Evolutionary conservation across 2,797 vertebrate species (phyloP).

Genomic region (Acipenser oxyrinchus): DNA sequence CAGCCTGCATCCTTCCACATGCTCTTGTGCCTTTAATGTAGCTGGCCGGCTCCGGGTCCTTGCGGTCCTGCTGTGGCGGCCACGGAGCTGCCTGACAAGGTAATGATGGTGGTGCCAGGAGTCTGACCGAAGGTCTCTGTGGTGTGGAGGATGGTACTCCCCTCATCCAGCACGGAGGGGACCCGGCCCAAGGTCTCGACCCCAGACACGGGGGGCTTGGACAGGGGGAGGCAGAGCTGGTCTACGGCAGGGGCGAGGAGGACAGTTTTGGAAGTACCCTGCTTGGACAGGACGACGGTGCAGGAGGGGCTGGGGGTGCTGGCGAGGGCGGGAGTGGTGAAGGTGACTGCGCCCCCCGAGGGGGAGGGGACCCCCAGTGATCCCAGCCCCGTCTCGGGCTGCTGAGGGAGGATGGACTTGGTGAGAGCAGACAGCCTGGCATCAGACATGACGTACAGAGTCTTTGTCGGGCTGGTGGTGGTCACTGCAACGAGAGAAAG

Average conservation of each 20-base stretch:
- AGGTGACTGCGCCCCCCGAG: constrained; percentile 15
- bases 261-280: constrained; percentile 28
- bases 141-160: constrained; percentile 31
- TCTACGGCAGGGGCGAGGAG: constrained; percentile 23
- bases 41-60: neutral
- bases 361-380: constrained; percentile 22
- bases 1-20: too few relatives aligned
- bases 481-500: constrained; percentile 35
- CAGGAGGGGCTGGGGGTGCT: constrained; percentile 21
- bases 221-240: neutral
- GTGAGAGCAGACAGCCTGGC: constrained; percentile 36
- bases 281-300: constrained; percentile 26
- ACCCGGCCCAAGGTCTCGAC: constrained; percentile 37
- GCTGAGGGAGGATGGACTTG: constrained; percentile 26
- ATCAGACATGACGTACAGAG: constrained; percentile 23
- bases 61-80: neutral
- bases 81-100: constrained; percentile 15
- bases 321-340: constrained; percentile 20
- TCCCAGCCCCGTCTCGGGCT: constrained; percentile 16
- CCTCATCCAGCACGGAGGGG: constrained; percentile 31
- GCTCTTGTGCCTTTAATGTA: neutral
- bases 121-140: constrained; percentile 27
- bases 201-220: neutral
- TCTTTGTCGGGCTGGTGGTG: constrained; percentile 45
- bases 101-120: constrained; percentile 16